A percentile compares a stretch with the other conserved stretches of the same genome.
These are phyloP conservation scores for Plestiodon gilberti DNA, from an alignment of 2,113 vertebrate genomes.

Conservation along the genomic window DNA sequence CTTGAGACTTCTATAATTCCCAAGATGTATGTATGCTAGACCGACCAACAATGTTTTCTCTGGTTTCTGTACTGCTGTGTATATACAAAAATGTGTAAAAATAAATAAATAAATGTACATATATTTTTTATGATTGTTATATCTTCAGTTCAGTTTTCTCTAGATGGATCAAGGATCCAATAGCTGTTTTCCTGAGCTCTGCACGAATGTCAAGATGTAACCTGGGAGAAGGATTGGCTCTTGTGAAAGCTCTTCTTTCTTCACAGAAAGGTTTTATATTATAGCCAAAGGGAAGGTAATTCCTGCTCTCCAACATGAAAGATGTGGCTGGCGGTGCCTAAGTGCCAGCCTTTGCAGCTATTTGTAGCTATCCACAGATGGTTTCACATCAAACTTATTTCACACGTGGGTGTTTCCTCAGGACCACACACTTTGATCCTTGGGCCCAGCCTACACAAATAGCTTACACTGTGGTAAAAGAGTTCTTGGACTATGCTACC, in stretches of 20 bases:
- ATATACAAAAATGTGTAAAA: too few species aligned
- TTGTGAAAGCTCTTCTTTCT: not conserved
- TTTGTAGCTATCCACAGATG: not conserved
- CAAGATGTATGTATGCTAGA: too few species aligned
- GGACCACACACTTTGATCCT: not conserved
- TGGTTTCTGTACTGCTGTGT: not conserved
- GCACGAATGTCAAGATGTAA: not conserved
- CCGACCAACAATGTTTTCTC: not conserved
- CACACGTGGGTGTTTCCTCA: not conserved
- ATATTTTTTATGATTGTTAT: not conserved
- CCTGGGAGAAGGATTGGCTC: not conserved
- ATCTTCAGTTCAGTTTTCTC: not conserved
- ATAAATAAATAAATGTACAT: too few species aligned
- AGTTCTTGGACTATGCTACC: not conserved
- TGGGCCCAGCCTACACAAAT: not conserved
- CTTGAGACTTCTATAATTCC: not conserved
- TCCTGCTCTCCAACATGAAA: too few species aligned
- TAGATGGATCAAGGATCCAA: not conserved
- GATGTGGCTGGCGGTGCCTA: too few species aligned
- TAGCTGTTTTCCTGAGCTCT: not conserved
- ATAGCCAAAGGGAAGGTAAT: not conserved
- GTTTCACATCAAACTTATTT: not conserved
- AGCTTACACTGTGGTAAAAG: not conserved
- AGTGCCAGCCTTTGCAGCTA: not conserved
- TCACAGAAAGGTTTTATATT: not conserved